A percentile compares a stretch with the other conserved stretches of the same genome.
phyloP scores from a whole-genome alignment of 2,888 invertebrate species.

The Nomada goodeniana region DNA sequence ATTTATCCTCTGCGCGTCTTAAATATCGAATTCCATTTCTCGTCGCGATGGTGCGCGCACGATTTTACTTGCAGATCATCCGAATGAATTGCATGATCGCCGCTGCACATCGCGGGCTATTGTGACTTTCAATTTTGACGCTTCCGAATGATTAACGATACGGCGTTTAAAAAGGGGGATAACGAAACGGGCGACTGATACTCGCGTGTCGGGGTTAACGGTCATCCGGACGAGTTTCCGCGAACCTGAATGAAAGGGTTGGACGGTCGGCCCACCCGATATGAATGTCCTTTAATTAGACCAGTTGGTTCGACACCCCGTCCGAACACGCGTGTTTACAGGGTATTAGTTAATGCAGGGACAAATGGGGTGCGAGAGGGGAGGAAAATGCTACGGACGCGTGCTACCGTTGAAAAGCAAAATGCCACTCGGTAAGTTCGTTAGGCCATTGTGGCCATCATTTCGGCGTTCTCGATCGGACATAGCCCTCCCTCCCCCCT shows the following conservation, averaged over 20 bases:
- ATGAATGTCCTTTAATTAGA: slow-evolving; percentile 73
- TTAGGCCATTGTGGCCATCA: slow-evolving; percentile 76
- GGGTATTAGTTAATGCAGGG: slow-evolving; percentile 71
- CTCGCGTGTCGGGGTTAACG: slow-evolving; percentile 36
- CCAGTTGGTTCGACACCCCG: slow-evolving; percentile 62
- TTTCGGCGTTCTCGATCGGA: slow-evolving; percentile 58
- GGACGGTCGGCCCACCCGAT: slow-evolving; percentile 50
- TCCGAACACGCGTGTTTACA: slow-evolving; percentile 69
- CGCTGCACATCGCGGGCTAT: not conserved
- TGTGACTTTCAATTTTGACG: not conserved
- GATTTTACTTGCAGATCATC: not conserved
- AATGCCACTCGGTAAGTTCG: slow-evolving; percentile 78
- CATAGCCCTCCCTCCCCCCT: slow-evolving; percentile 40
- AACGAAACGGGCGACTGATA: slow-evolving; percentile 25
- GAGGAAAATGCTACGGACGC: slow-evolving; percentile 51
- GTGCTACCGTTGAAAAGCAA: slow-evolving; percentile 72
- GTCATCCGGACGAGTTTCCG: slow-evolving; percentile 66
- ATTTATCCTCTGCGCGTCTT: slow-evolving; percentile 15
- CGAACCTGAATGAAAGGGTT: slow-evolving; percentile 52
- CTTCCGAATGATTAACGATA: slow-evolving; percentile 18
- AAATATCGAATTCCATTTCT: slow-evolving; percentile 3
- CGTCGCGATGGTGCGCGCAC: not conserved
- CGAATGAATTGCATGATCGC: not conserved
- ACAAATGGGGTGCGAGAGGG: slow-evolving; percentile 26
- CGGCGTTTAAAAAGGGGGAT: not conserved